phyloP scores from a whole-genome alignment of 1,140 invertebrate species.

The Condylostylus longicornis region DNA sequence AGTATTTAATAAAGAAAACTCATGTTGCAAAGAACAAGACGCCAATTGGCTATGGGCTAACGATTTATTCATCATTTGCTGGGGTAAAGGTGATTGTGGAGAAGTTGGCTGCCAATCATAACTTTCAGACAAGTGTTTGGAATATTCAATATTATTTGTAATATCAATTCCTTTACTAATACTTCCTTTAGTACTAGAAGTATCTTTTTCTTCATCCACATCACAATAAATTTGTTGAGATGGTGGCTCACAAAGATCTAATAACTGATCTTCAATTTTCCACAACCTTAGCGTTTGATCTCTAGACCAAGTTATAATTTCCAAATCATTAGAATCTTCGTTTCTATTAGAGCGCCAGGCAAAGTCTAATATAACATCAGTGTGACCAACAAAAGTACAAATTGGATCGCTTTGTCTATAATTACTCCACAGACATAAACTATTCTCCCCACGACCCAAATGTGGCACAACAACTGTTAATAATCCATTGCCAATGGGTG shows the following conservation, averaged over 20 bases:
- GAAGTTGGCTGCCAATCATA: too few species aligned
- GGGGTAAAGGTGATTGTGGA: constrained; percentile 14
- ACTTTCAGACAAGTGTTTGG: too few species aligned
- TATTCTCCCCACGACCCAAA: constrained; percentile 61
- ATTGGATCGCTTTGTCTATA: constrained; percentile 53
- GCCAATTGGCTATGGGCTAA: constrained; percentile 34
- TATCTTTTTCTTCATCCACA: constrained; percentile 29
- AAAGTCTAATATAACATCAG: constrained; percentile 88
- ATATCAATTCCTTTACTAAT: too few species aligned
- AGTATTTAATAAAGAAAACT: constrained; percentile 73
- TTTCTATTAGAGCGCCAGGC: constrained; percentile 61
- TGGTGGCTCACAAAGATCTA: constrained; percentile 49
- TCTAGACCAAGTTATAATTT: constrained; percentile 90
- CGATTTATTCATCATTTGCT: constrained; percentile 23
- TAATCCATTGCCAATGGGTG: constrained; percentile 83
- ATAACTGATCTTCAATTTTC: constrained; percentile 69
- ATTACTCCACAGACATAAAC: constrained; percentile 66
- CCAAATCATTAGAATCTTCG: constrained; percentile 42
- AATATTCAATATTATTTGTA: too few species aligned
- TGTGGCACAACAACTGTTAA: constrained; percentile 79
- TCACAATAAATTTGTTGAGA: constrained; percentile 32
- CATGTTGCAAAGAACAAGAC: constrained; percentile 60
- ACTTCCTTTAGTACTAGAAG: neutral
- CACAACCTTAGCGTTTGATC: constrained; percentile 85
- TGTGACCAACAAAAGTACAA: constrained; percentile 81